Conservation (phyloP, 2,888 invertebrate genomes). For the Leptothorax acervorum region DNA sequence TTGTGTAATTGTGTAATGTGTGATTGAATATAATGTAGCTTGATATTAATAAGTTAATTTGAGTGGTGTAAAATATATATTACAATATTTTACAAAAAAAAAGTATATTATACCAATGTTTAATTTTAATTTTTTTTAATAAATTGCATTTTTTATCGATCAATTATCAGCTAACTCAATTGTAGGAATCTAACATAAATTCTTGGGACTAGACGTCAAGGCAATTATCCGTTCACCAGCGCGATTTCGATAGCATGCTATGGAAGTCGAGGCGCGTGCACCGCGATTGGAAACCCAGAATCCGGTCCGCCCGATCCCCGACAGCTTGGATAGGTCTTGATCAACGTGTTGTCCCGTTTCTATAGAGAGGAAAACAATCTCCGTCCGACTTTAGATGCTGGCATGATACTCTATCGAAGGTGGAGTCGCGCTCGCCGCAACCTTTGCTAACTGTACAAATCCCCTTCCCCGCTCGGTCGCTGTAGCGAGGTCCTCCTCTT, state of each 20-base stretch:
- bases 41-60: slow-evolving; percentile 1
- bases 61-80: neutral
- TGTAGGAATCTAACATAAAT: neutral
- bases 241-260: slow-evolving; percentile 19
- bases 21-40: neutral
- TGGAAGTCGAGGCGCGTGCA: neutral
- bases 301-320: slow-evolving; percentile 29
- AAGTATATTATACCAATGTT: neutral
- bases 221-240: neutral
- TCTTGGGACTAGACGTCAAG: neutral
- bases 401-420: slow-evolving; percentile 67
- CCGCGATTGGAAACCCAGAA: slow-evolving; percentile 5
- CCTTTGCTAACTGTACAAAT: slow-evolving; percentile 80
- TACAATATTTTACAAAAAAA: neutral
- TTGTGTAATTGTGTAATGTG: neutral
- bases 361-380: slow-evolving; percentile 57
- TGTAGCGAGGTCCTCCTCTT: slow-evolving; percentile 59
- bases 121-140: neutral
- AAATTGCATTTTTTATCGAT: neutral
- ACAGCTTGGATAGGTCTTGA: slow-evolving; percentile 34
- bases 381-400: slow-evolving; percentile 59
- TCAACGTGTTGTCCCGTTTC: slow-evolving; percentile 27
- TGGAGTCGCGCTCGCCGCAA: slow-evolving; percentile 68
- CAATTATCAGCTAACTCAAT: neutral
- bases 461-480: slow-evolving; percentile 69